phyloP scores from a whole-genome alignment of 2,113 vertebrate species.

The Meles meles region DNA sequence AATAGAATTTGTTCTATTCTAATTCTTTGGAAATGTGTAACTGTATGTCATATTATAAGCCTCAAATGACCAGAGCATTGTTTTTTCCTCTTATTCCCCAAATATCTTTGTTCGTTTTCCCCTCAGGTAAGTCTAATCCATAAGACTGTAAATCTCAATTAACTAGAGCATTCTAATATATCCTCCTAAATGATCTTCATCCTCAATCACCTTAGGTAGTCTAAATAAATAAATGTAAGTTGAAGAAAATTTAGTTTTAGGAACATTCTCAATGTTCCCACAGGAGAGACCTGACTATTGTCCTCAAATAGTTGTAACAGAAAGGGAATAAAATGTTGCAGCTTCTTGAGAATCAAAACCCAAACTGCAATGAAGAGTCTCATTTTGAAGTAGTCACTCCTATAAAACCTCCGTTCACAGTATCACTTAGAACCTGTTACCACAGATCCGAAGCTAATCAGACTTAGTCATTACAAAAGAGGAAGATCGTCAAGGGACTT shows the following conservation, averaged over 20 bases:
- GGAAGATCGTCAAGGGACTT: background rate
- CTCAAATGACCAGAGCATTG: background rate
- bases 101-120: background rate
- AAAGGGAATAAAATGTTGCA: background rate
- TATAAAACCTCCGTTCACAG: background rate
- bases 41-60: background rate
- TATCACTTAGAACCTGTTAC: background rate
- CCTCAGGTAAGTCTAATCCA: background rate
- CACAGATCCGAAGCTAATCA: background rate
- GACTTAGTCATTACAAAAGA: background rate
- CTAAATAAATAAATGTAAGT: background rate
- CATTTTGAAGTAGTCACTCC: background rate
- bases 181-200: background rate
- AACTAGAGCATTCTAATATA: background rate
- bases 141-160: background rate
- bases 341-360: background rate
- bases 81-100: background rate
- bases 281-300: background rate
- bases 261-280: background rate
- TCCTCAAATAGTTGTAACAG: background rate
- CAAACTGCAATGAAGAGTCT: background rate
- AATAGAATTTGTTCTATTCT: background rate
- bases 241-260: background rate
- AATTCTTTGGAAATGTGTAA: constrained; percentile 20
- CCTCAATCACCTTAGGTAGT: background rate